Evolutionary conservation across 1,140 invertebrate genomes (phyloP).

Genomic region (Tetranychus cinnabarinus): DNA sequence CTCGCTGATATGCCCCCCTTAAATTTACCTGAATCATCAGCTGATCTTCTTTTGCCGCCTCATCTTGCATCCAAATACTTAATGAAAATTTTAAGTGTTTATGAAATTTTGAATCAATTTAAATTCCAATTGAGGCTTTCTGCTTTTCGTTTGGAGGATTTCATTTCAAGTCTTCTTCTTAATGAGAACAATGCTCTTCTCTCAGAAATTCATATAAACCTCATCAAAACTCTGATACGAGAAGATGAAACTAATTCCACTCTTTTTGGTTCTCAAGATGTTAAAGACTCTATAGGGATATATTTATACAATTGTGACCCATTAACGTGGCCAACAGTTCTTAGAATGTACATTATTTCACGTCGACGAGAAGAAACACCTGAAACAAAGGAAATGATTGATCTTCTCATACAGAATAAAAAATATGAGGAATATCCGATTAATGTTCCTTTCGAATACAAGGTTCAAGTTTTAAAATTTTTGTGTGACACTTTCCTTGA

Average conservation of each 20-base stretch:
- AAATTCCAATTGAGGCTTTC: conserved; percentile 64
- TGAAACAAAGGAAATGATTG: neutral
- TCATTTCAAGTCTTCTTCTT: conserved; percentile 67
- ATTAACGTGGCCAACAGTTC: conserved; percentile 79
- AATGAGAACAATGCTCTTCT: conserved; percentile 74
- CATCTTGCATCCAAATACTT: conserved; percentile 34
- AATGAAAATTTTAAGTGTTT: conserved; percentile 56
- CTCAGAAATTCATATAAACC: conserved; percentile 71
- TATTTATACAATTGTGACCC: conserved; percentile 70
- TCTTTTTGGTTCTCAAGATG: conserved; percentile 78
- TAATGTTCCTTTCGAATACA: conserved; percentile 42
- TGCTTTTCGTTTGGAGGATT: conserved; percentile 84
- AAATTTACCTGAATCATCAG: conserved; percentile 57
- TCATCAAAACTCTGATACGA: conserved; percentile 65
- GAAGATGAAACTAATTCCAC: conserved; percentile 88
- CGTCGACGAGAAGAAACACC: conserved; percentile 34
- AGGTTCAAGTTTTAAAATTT: conserved; percentile 64
- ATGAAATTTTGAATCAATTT: conserved; percentile 81
- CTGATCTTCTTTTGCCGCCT: conserved; percentile 53
- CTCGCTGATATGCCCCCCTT: conserved; percentile 39
- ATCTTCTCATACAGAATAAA: neutral
- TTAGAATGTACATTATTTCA: conserved; percentile 50
- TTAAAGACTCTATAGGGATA: conserved; percentile 87
- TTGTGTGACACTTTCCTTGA: conserved; percentile 77
- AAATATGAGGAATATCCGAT: conserved; percentile 54